Base-by-base conservation (phyloP, 35 echinoderm and acorn worm genomes). In the Amphiura filiformis region DNA sequence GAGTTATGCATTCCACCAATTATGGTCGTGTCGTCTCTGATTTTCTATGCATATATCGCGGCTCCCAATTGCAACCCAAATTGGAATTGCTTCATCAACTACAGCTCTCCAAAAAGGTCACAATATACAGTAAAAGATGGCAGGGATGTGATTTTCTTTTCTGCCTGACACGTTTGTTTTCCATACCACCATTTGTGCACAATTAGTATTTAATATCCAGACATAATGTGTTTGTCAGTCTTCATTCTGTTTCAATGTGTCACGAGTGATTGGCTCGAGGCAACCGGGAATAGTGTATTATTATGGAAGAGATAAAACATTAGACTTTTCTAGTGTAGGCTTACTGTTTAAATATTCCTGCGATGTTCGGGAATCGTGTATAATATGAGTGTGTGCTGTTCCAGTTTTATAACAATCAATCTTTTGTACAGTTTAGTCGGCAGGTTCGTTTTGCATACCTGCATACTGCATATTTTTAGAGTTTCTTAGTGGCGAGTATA, bases 201-300 rank as follows among this genome's bases (percentile, higher is more conserved):
- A 70, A 70, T 70, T 15, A n/a, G 9, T n/a, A 3, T 70, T 70
- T 15, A 70, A 70, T 70, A 70, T 70, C 28, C 61, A 70, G 61
- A 70, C 7, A 70, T 70, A 30, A 70, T 70, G 61, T 70, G 61
- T 70, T 70, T 70, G 61, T 70, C 61, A 70, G 61, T 70, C 28
- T 70, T 70, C 11, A 70, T 70, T 26, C 26, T 70, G 61, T 70
- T 70, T 70, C 61, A n/a, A 3, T 70, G 28, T 70, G 61, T 70
- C 61, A 70, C 26, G 26, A 70, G 61, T n/a, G 28, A 11, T 15
- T 18, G 4, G 61, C 61, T 23, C 61, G 7, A 70, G 61, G 61
- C 61, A n/a, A n/a, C n/a, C n/a, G 15, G 61, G 61, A n/a, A 26
- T n/a, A 4, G 61, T 11, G 61, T 70, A 26, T 70, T 70, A 70